A percentile compares a stretch with the other conserved stretches of the same genome.
Evolutionary conservation across 1,140 invertebrate species (phyloP).

Genomic region (Hylyphantes graminicola): DNA sequence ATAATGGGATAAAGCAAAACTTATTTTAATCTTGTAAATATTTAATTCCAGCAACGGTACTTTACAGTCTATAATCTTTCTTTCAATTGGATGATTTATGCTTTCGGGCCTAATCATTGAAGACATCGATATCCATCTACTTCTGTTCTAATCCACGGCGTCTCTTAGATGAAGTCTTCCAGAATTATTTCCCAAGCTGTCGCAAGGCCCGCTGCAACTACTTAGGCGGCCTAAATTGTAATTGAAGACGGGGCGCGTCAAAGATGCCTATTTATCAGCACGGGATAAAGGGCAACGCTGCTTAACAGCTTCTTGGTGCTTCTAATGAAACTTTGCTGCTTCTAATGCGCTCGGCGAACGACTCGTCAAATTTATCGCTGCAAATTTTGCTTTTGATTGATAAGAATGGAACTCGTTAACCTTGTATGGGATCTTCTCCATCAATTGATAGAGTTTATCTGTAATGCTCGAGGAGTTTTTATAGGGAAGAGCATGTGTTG

Average conservation of each 20-base stretch:
- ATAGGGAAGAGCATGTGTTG: no score
- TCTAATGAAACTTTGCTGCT: slow-evolving; percentile 33
- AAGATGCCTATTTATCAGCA: slow-evolving; percentile 17
- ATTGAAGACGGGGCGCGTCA: slow-evolving; percentile 22
- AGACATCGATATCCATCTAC: slow-evolving; percentile 21
- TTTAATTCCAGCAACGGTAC: no score
- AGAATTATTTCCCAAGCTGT: slow-evolving; percentile 30
- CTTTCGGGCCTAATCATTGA: slow-evolving; percentile 2
- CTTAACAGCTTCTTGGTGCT: not conserved
- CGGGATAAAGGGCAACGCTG: slow-evolving; percentile 12
- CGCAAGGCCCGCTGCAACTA: not conserved
- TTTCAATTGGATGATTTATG: slow-evolving; percentile 15
- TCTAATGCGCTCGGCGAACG: slow-evolving; percentile 7
- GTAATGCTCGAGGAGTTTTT: no score
- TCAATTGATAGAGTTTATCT: no score
- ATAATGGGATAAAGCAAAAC: no score
- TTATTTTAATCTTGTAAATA: no score
- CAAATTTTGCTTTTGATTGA: slow-evolving; percentile 25
- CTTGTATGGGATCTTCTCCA: not conserved
- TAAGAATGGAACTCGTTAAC: slow-evolving; percentile 30
- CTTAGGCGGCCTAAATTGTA: slow-evolving; percentile 19
- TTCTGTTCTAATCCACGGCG: slow-evolving; percentile 16
- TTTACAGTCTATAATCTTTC: no score
- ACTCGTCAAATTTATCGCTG: slow-evolving; percentile 28
- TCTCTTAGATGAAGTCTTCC: slow-evolving; percentile 5